Conservation (phyloP, 1,140 invertebrate genomes). For the Holcopasites calliopsidis region DNA sequence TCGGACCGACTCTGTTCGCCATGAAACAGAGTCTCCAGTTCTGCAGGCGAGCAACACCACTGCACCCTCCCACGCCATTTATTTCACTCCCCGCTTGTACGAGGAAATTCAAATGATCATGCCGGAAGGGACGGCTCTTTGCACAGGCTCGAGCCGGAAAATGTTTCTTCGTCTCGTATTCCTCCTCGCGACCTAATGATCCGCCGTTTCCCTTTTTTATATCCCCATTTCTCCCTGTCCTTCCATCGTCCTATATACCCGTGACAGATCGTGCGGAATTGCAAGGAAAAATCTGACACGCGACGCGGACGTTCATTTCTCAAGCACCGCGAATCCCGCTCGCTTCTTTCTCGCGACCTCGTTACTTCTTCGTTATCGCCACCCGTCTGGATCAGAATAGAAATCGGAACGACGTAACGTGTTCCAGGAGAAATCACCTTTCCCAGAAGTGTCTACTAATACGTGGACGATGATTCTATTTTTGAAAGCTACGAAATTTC, state of each 20-base stretch:
- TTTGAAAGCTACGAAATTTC: neutral
- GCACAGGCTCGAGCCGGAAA: neutral
- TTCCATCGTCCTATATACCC: neutral
- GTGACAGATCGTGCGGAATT: conserved; percentile 14
- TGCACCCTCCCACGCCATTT: conserved; percentile 47
- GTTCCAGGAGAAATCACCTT: neutral
- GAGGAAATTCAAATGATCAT: conserved; percentile 53
- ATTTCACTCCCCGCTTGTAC: conserved; percentile 60
- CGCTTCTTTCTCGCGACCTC: conserved; percentile 10
- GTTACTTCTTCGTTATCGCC: conserved; percentile 21
- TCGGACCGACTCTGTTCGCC: conserved; percentile 57
- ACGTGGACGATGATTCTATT: neutral
- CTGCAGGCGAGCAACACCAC: conserved; percentile 45
- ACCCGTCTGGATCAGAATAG: neutral
- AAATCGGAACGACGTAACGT: neutral
- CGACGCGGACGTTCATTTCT: conserved; percentile 5
- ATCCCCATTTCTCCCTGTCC: neutral
- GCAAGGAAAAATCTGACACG: conserved; percentile 14
- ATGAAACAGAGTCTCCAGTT: conserved; percentile 67
- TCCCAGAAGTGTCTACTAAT: neutral
- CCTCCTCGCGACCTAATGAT: neutral
- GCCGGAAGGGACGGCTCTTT: neutral
- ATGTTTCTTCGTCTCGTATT: neutral
- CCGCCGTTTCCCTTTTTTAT: neutral
- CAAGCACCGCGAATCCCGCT: conserved; percentile 4